A percentile compares a stretch with the other conserved stretches of the same genome.
Evolutionary conservation across 1,140 invertebrate genomes (phyloP).

Genomic region (Heliothis virescens): DNA sequence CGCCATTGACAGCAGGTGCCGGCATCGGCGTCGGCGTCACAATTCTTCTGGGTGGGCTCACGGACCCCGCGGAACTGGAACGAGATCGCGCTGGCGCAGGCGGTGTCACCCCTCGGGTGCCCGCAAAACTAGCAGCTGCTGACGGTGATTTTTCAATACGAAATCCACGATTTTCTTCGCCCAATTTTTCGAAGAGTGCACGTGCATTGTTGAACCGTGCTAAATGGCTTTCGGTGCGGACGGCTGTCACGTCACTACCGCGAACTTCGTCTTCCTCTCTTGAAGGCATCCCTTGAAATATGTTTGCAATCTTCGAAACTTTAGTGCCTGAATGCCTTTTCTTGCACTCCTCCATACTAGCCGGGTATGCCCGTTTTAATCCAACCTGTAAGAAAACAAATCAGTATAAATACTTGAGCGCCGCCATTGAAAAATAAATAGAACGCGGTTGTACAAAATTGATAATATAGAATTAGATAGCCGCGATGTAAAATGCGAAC

Average conservation of each 20-base stretch:
- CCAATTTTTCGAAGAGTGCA: slow-evolving; percentile 96
- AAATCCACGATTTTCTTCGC: slow-evolving; percentile 90
- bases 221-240: slow-evolving; percentile 94
- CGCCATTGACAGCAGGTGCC: slow-evolving; percentile 79
- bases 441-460: slow-evolving; percentile 68
- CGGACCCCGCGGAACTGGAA: slow-evolving; percentile 88
- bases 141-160: slow-evolving; percentile 85
- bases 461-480: slow-evolving; percentile 80
- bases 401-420: slow-evolving; percentile 63
- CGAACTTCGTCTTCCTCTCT: slow-evolving; percentile 83
- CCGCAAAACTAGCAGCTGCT: slow-evolving; percentile 81
- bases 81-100: slow-evolving; percentile 82
- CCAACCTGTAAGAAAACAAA: slow-evolving; percentile 78
- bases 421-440: slow-evolving; percentile 67
- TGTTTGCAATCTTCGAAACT: slow-evolving; percentile 96
- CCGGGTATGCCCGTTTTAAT: slow-evolving; percentile 81
- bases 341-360: slow-evolving; percentile 90
- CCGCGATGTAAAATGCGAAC: slow-evolving; percentile 56
- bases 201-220: slow-evolving; percentile 96
- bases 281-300: slow-evolving; percentile 91
- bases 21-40: slow-evolving; percentile 79
- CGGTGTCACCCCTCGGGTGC: slow-evolving; percentile 73
- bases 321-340: slow-evolving; percentile 91
- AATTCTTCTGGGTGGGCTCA: slow-evolving; percentile 85
- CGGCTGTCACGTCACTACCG: slow-evolving; percentile 90